Conservation (phyloP, 2,888 invertebrate species). For the Polyommatus icarus region DNA sequence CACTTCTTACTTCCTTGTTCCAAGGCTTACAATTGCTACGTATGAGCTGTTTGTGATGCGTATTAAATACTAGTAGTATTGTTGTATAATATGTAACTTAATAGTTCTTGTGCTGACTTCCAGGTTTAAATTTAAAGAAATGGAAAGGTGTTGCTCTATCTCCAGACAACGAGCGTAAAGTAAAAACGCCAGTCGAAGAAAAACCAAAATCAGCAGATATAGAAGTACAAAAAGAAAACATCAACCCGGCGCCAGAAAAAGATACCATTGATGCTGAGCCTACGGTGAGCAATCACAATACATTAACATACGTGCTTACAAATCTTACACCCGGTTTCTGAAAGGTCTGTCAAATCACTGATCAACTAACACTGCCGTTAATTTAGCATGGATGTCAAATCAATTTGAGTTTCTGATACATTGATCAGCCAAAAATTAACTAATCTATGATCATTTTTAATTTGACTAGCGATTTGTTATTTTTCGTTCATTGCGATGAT, state of each 20-base stretch:
- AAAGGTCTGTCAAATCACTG: no score
- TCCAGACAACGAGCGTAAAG: constrained; percentile 81
- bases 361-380: no score
- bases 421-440: no score
- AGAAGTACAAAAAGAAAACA: constrained; percentile 68
- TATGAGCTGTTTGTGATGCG: neutral
- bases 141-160: constrained; percentile 89
- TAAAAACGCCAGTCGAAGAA: constrained; percentile 52
- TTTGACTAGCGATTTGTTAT: no score
- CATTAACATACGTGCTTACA: no score
- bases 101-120: constrained; percentile 25
- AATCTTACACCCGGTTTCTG: no score
- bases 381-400: no score
- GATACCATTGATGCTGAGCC: constrained; percentile 63
- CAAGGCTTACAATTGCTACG: neutral
- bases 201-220: constrained; percentile 48
- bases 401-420: no score
- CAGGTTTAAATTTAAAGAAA: constrained; percentile 83
- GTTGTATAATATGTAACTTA: neutral
- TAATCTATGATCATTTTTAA: no score
- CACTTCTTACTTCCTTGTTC: no score
- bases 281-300: constrained; percentile 54
- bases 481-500: no score
- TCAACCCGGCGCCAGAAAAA: constrained; percentile 59
- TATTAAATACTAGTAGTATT: neutral